Evolutionary conservation across 1,140 invertebrate species (phyloP), one percentile per base, ranked within the genome.

Genomic region (Drosophila aff.): DNA sequence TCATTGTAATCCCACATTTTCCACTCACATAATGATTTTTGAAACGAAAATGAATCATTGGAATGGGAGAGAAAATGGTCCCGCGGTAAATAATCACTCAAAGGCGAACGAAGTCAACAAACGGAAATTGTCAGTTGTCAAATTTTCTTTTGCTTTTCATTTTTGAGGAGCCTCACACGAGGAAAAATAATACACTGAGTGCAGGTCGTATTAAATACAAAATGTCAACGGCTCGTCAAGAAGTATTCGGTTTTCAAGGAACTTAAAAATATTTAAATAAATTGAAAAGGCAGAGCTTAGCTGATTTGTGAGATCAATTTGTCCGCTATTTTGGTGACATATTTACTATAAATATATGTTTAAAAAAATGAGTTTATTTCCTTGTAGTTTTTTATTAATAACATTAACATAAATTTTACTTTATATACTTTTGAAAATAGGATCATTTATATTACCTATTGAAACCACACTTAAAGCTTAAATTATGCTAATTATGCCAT

Each of bases 121-220:
- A 89, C 81, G 84, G 81, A 90, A 87, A 89, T 87, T 87, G 84
- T 87, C 84, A 87, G 68, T 66, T 90, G 84, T 87, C 84, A 87
- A 89, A 90, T 90, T 72, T 79, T 71, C 74, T 43, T 61, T 68
- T 10, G 65, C 28, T 47, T 69, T 74, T 74, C 46, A 73, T 72
- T 60, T 73, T 36, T 38, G 67, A 73, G 44, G 53, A 60, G 69
- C 44, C 67, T 67, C 47, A 69, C 66, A 67, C 67, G 47, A 71
- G 67, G 58, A 50, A 58, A 66, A 66, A 59, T 18, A 71, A 60
- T 26, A 73, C 69, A 36, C 23, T 73, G 76, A 74, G 84, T 74
- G 62, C 68, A 63, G 65, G 47, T 53, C 47, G 66, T 87, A 89
- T 89, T 89, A 90, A 89, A 89, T 84, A 89, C 81, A 75, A 90